Evolutionary conservation across 2,797 vertebrate species (phyloP).

Genomic region (Anomalospiza imberbis): DNA sequence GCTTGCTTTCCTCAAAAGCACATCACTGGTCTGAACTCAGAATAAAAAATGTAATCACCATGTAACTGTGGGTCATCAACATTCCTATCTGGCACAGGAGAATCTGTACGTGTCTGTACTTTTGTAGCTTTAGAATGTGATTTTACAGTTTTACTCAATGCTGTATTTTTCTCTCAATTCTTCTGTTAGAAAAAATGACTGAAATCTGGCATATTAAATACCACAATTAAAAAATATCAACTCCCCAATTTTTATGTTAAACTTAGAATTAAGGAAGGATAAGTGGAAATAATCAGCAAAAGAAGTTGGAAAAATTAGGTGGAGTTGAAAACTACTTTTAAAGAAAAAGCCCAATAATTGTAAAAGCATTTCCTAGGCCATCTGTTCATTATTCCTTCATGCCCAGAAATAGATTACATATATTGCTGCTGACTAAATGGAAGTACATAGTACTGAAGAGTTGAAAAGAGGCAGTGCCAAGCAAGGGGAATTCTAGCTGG

Average conservation of each 20-base stretch:
- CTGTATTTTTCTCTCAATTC: background rate
- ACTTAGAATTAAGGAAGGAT: background rate
- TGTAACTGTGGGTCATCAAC: background rate
- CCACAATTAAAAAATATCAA: background rate
- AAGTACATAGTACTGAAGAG: background rate
- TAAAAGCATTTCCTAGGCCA: background rate
- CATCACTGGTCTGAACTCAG: background rate
- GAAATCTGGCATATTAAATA: background rate
- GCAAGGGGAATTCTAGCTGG: background rate
- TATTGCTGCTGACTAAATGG: background rate
- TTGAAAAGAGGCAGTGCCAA: background rate
- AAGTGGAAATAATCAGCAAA: background rate
- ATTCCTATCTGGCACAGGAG: background rate
- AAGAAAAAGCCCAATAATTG: background rate
- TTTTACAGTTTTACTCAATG: background rate
- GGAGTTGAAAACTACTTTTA: background rate
- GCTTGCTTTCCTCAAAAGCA: background rate
- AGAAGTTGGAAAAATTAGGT: background rate
- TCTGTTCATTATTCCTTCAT: background rate
- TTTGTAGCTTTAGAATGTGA: background rate
- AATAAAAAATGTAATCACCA: background rate
- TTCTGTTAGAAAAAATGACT: background rate
- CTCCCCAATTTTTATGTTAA: background rate
- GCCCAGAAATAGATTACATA: background rate
- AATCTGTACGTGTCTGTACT: background rate